Base-by-base conservation (phyloP, 2,888 invertebrate species). In the Orchestes rusci region DNA sequence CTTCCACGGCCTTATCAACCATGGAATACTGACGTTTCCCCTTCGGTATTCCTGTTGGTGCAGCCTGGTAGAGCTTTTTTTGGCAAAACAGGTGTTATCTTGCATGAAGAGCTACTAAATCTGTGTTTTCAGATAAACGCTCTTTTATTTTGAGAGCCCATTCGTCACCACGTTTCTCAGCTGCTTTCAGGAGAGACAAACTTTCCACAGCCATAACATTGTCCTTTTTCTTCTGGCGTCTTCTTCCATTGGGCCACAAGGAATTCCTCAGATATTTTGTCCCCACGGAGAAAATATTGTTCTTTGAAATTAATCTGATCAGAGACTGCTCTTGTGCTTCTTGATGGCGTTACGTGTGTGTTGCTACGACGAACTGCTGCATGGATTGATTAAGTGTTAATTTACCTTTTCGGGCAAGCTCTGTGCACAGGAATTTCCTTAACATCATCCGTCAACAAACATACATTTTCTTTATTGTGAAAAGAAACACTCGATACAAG, bases 1-100 rank as follows among this genome's bases (percentile, higher is more conserved):
- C 15, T 34, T 55, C 44, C 52, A 52, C 53, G 8, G 52, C 52
- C 37, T 50, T 43, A 39, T 51, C 50, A 34, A 54, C 44, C 8
- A 20, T 35, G 3, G 12, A 10, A 43, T 23, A 39, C 39, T 42
- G 41, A 40, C 33, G 44, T 39, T 39, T 17, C 18, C n/a, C n/a
- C 33, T 34, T 33, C 8, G 8, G 27, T 18, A 20, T 39, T 37
- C 37, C 46, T 37, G 20, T 46, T 43, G 17, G 15, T 42, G 37
- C 30, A 29, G 37, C 32, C 34, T 39, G 38, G 43, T 43, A 43
- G 39, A 48, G 42, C 42, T 45, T 49, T 38, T 2, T 41, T 40
- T 45, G 41, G 34, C 40, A 45, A 45, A 41, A 45, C 31, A 27
- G 20, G 37, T 48, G 38, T 30, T 48, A 50, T 33, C 47, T 44